Evolutionary conservation across 2,797 vertebrate genomes (phyloP), one percentile per base, ranked within the genome.

Genomic region (Gymnoscopelus braueri): DNA sequence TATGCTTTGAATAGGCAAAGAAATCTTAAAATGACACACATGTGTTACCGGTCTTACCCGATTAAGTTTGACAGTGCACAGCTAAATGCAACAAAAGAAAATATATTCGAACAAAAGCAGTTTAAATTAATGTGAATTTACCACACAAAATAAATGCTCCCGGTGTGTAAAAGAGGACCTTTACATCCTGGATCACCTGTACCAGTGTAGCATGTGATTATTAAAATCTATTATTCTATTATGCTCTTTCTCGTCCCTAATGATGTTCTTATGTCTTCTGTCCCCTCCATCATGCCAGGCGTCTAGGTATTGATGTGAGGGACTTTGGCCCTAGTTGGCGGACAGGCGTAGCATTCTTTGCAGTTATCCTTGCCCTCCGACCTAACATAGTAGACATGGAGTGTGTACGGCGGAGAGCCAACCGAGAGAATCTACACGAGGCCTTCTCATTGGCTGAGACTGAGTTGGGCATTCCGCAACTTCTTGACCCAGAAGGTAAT

Each of bases 241-340:
- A 15, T 49, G 2, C n/a, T 53, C 49, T 35, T 65, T 1, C 44
- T 9, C n/a, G n/a, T 8, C 15, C n/a, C 4, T 12, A 1, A 29
- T 52, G 23, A 52, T 63, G 26, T 59, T 69, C 39, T n/a, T 80
- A 39, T 39, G 10, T 66, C 35, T 5, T 77, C 62, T 80, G 39
- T 44, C 39, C 9, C 39, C 39, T 44, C 39, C 8, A 8, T 44
- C 39, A 44, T 80, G 82, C 49, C 71, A 99, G 98, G 90, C 94
- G 91, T 71, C 72, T 91, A 55, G 97, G 96, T 61, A 90, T 98
- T 61, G 96, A 98, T 77, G 95, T 99, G 55, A 98, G 96, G 77
- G 98, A 99, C 87, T 99, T 99, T 60, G 98, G 98, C 14, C 89
- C 92, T 68, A 98, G 98, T n/a, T 99, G 98, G 98, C 95, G 97